Evolutionary conservation across 2,797 vertebrate genomes (phyloP), one percentile per base, ranked within the genome.

Genomic region (Gastrophryne carolinensis): DNA sequence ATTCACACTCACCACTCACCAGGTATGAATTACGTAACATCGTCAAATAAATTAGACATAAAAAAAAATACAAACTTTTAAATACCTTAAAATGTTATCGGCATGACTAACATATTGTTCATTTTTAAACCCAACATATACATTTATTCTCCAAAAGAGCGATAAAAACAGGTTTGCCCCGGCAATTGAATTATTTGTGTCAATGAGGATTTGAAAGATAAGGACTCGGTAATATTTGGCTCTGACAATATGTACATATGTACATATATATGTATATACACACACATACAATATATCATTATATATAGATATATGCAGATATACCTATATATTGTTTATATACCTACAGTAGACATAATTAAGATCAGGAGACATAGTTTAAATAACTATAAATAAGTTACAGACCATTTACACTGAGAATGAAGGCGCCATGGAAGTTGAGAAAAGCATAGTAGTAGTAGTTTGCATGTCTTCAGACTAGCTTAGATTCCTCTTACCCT

Each of bases 371-470:
- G 53, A 64, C 50, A 64, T 72, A 39, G 39, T 83, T 88, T 92
- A 91, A 91, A 91, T 90, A 91, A 87, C 84, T 84, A 92, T 92
- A 91, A 92, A 92, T 91, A 92, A 91, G 80, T 86, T 84, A 86
- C 84, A 86, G 85, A 86, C 83, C 83, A 84, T 74, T 81, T 82
- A 84, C 82, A 84, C 39, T 72, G 58, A 75, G 83, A 85, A 87
- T 72, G 83, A 85, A 87, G 79, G 82, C 85, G 81, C 82, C 82
- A 79, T 79, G 84, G 88, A 78, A 86, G 85, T 75, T 84, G 85
- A 88, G 84, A 85, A 87, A 81, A 88, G 84, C 75, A 82, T 85
- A 87, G 80, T 84, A 84, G n/a, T n/a, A n/a, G 81, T 80, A 84
- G 79, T 70, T 82, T 68, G 82, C 47, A 72, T 78, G 79, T 86